Percentiles rank a stretch among this genome's conserved stretches.
Conservation (phyloP, 2,113 vertebrate genomes). For the Hippocampus barbouri region DNA sequence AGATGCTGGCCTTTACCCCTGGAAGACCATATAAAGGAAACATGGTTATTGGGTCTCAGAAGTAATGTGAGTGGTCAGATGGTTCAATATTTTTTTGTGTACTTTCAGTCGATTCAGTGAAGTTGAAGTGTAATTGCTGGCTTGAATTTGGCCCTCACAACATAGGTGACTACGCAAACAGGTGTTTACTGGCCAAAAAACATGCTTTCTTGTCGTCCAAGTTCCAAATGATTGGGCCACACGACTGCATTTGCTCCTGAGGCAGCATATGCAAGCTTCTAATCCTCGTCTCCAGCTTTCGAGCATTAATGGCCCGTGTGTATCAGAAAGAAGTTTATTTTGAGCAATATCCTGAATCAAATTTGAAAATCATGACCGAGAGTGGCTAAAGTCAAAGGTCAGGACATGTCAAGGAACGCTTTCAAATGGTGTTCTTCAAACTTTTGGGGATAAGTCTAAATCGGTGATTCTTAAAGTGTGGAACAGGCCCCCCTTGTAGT, state of each 20-base stretch:
- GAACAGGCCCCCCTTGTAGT: not conserved
- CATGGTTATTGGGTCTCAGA: constrained; percentile 25
- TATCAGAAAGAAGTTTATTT: not conserved
- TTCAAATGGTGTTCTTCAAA: not conserved
- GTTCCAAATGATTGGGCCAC: not conserved
- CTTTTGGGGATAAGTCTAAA: not conserved
- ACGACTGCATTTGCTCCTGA: not conserved
- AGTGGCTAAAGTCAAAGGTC: not conserved
- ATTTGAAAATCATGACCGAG: not conserved
- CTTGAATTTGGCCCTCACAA: not conserved
- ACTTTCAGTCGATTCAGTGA: not conserved
- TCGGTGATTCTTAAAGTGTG: not conserved
- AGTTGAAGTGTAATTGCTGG: not conserved
- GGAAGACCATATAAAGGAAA: constrained; percentile 48
- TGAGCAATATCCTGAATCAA: not conserved
- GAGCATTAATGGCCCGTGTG: not conserved
- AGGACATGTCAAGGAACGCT: not conserved
- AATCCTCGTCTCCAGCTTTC: not conserved
- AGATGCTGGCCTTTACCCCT: constrained; percentile 65
- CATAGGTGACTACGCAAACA: not conserved
- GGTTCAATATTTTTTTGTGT: not conserved
- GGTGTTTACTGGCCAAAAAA: not conserved
- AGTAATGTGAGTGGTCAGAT: not conserved
- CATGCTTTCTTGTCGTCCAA: not conserved
- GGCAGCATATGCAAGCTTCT: not conserved